A percentile compares a stretch with the other conserved stretches of the same genome.
Evolutionary conservation across 2,113 vertebrate species (phyloP).

Genomic region (Tragelaphus imberbis): DNA sequence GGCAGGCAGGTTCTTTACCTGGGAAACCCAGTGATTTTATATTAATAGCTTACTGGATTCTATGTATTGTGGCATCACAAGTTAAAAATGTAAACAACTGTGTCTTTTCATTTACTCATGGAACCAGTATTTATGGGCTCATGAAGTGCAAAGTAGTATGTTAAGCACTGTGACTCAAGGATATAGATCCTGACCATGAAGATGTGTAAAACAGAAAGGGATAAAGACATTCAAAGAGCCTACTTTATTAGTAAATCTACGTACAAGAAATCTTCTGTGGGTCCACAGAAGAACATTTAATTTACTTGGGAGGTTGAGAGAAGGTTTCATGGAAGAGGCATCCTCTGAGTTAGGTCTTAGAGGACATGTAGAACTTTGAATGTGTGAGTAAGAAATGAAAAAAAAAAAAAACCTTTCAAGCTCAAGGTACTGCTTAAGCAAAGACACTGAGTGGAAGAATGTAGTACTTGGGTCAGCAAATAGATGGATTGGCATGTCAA

Average conservation of each 20-base stretch:
- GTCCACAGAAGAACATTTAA: neutral
- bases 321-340: neutral
- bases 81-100: neutral
- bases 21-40: neutral
- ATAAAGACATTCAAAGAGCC: neutral
- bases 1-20: neutral
- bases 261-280: neutral
- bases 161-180: neutral
- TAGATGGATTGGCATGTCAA: neutral
- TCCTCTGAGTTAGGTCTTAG: neutral
- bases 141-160: neutral
- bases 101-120: neutral
- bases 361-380: neutral
- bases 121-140: neutral
- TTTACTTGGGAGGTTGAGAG: neutral
- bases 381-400: neutral
- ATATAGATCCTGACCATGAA: neutral
- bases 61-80: neutral
- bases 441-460: neutral
- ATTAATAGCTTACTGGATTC: neutral
- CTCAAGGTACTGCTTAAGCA: neutral
- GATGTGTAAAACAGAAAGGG: neutral
- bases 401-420: neutral
- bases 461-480: neutral
- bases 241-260: neutral